Base-by-base conservation (phyloP, 2,113 vertebrate genomes). In the Glareola pratincola region DNA sequence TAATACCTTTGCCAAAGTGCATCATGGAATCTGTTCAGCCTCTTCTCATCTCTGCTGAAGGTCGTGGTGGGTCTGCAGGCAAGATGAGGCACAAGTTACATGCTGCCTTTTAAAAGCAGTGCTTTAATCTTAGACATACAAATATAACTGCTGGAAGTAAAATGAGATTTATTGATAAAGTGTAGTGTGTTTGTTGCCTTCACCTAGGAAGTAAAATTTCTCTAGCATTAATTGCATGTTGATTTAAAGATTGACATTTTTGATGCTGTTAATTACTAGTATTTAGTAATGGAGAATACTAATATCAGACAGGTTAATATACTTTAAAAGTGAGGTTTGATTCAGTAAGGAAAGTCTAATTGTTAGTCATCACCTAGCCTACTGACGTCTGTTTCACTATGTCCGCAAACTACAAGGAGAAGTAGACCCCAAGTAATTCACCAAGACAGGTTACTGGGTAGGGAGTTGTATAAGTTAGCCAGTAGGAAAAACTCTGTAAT, bases 111-210 rank as follows among this genome's bases (percentile, higher is more conserved):
- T 53, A n/a, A 71, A 85, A 81, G 5, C 6, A 81, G 6, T 74
- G 8, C 12, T 24, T 95, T 75, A 56, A 18, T 45, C 32, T 63
- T 60, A 67, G 14, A 29, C 6, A 14, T 15, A 30, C 8, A 82
- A 36, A 13, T 34, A 21, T 2, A 41, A 48, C 23, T 29, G 1
- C 37, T 81, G 57, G 39, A 78, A 59, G 4, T 24, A 63, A 71
- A 88, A 71, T 64, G 13, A 2, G 8, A 59, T 48, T 71, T 64
- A 63, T n/a, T 63, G 26, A 57, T 36, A 32, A 59, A 67, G 21
- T 39, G 10, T 37, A 71, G 5, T 9, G 0, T 12, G 1, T 22
- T 67, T 81, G 2, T 3, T 4, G 12, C 8, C 6, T 91, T 66
- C 30, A 39, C 45, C 7, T 43, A 36, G 26, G 7, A 73, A 63